phyloP scores from a whole-genome alignment of 1,140 invertebrate genomes.

The Drosophila tropicalis region DNA sequence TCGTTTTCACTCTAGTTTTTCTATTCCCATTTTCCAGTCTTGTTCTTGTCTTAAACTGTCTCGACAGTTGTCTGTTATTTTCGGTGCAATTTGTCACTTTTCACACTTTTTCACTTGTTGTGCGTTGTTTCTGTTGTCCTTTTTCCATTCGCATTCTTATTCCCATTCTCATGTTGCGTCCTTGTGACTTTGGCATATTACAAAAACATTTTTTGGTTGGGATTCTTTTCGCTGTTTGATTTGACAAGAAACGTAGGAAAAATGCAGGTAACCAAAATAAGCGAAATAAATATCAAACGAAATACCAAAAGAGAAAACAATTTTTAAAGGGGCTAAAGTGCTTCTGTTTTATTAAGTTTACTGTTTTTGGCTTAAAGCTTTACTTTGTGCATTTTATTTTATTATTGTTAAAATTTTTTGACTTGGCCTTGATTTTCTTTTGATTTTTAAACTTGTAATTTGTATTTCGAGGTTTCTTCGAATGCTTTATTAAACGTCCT shows the following conservation, averaged over 20 bases:
- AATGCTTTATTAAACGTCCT: too few species aligned
- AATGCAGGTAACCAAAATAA: not conserved
- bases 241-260: not conserved
- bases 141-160: not conserved
- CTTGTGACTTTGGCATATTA: constrained; percentile 17
- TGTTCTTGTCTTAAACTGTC: constrained; percentile 19
- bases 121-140: constrained; percentile 14
- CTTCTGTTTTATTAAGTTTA: not conserved
- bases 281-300: not conserved
- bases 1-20: constrained; percentile 13
- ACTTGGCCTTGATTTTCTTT: too few species aligned
- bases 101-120: constrained; percentile 19
- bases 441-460: too few species aligned
- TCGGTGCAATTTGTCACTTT: constrained; percentile 22
- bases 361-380: not conserved
- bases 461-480: too few species aligned
- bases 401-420: too few species aligned
- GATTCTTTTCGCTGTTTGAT: not conserved
- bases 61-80: constrained; percentile 21
- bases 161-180: not conserved
- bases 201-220: constrained; percentile 7
- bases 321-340: not conserved
- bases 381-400: too few species aligned
- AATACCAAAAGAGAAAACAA: not conserved
- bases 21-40: constrained; percentile 3